Conservation (phyloP, 2,797 vertebrate species). For the Avahi laniger region DNA sequence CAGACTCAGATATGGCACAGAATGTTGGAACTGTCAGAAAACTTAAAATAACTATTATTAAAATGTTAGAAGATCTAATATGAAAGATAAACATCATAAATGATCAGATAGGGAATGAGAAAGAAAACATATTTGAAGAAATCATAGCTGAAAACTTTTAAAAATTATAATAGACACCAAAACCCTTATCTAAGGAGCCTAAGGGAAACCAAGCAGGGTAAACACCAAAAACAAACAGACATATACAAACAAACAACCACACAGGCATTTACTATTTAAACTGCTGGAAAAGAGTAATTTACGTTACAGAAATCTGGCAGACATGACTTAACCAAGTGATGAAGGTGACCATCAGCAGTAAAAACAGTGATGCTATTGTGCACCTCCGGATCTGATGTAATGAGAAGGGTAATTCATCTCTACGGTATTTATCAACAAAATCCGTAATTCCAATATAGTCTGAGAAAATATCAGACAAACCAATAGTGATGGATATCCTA, state of each 20-base stretch:
- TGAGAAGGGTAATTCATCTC: not conserved
- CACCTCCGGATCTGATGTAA: fast-evolving
- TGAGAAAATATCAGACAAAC: not conserved
- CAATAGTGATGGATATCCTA: not conserved
- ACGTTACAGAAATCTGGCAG: not conserved
- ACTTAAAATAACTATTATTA: not conserved
- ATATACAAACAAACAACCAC: not conserved
- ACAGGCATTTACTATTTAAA: not conserved
- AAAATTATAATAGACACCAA: not conserved
- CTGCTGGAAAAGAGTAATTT: not conserved
- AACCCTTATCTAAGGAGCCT: not conserved
- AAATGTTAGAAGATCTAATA: not conserved
- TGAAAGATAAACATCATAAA: not conserved
- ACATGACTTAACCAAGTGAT: too few relatives aligned
- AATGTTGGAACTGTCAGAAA: not conserved
- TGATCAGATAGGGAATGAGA: not conserved
- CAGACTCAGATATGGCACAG: not conserved
- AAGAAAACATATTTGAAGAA: not conserved
- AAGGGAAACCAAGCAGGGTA: not conserved
- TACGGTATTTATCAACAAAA: not conserved
- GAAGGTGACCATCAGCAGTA: not conserved
- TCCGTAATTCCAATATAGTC: not conserved
- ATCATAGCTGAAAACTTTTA: not conserved
- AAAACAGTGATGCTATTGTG: not conserved
- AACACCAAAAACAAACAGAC: not conserved